Conservation (phyloP, 2,113 vertebrate species). For the Indri indri region DNA sequence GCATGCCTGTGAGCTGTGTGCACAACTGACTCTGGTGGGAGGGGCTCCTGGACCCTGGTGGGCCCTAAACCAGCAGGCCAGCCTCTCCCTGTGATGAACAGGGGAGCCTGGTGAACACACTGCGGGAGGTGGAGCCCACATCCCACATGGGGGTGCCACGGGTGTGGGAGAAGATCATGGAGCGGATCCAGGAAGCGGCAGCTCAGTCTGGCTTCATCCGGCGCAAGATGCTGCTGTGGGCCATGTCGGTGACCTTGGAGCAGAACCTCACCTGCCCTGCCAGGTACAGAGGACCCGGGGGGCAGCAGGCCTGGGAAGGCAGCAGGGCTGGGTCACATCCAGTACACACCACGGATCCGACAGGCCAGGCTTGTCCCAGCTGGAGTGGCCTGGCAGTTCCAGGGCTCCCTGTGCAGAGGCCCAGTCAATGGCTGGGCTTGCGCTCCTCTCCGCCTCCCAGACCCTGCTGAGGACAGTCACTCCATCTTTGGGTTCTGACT, state of each 20-base stretch:
- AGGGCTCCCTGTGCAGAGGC: background rate
- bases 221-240: conserved; percentile 91
- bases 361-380: rapidly evolving
- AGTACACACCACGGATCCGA: rapidly evolving
- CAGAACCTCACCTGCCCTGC: conserved; percentile 83
- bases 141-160: conserved; percentile 93
- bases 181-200: conserved; percentile 88
- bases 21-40: rapidly evolving
- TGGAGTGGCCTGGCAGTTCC: background rate
- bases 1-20: background rate
- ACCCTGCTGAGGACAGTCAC: background rate
- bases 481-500: background rate
- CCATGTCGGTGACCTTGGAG: conserved; percentile 90
- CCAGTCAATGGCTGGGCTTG: rapidly evolving
- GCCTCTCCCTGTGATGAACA: conserved; percentile 36
- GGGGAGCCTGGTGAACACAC: conserved; percentile 88
- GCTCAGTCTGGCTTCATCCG: conserved; percentile 89
- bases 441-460: background rate
- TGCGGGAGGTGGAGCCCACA: conserved; percentile 90
- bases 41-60: background rate
- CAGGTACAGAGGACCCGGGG: conserved; percentile 77
- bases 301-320: background rate
- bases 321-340: too few species aligned
- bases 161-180: conserved; percentile 97
- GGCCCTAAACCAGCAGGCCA: background rate